Evolutionary conservation across 2,797 vertebrate species (phyloP).

Genomic region (Toxotes lorentzi): DNA sequence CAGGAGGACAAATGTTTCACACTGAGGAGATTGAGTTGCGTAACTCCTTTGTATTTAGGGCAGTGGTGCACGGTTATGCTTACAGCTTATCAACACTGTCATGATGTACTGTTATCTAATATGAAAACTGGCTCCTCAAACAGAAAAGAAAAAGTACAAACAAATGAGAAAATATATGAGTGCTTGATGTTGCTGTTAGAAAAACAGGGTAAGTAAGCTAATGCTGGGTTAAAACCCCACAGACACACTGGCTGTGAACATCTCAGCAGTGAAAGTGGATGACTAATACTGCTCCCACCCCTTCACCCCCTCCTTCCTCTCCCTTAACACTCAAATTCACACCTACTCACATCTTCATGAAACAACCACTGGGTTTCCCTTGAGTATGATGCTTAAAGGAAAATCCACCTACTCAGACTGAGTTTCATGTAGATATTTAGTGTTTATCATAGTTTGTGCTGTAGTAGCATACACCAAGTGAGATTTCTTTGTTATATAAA

Average conservation of each 20-base stretch:
- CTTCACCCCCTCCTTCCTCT: conserved; percentile 9
- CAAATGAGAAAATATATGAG: neutral
- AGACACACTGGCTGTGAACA: conserved; percentile 20
- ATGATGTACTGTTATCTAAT: neutral
- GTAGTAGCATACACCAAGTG: neutral
- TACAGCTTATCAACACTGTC: neutral
- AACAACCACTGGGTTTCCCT: conserved; percentile 54
- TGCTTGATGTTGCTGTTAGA: neutral
- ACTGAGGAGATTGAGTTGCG: conserved; percentile 34
- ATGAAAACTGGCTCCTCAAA: neutral
- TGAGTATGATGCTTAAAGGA: conserved; percentile 9
- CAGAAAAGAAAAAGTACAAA: neutral
- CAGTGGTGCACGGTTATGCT: conserved; percentile 36
- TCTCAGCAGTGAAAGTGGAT: conserved; percentile 57
- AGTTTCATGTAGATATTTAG: neutral
- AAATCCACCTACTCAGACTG: conserved; percentile 4
- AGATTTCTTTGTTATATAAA: neutral
- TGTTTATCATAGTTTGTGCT: neutral
- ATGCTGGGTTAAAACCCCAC: conserved; percentile 30
- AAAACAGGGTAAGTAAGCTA: conserved; percentile 1
- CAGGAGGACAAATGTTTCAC: conserved; percentile 32
- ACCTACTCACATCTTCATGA: conserved; percentile 30
- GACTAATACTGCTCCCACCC: conserved; percentile 67
- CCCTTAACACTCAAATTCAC: conserved; percentile 28
- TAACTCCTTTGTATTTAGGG: conserved; percentile 52